Evolutionary conservation across 2,113 vertebrate genomes (phyloP).

Genomic region (Clarias macrocephalus): DNA sequence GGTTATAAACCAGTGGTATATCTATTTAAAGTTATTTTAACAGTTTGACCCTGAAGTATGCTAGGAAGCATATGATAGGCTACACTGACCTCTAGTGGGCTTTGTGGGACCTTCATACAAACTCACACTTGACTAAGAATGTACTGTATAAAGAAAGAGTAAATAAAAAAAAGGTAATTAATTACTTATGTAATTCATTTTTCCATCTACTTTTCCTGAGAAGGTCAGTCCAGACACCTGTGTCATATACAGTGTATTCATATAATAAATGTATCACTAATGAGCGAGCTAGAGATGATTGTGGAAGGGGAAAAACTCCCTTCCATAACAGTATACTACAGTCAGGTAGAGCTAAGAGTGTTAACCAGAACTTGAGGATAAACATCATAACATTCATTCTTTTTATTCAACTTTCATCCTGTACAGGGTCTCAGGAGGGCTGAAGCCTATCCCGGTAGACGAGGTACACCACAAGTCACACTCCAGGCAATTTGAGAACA

Average conservation of each 20-base stretch:
- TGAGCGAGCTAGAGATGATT: neutral
- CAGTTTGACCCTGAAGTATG: neutral
- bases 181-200: neutral
- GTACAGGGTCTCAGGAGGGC: no score
- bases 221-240: neutral
- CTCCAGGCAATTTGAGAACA: no score
- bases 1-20: neutral
- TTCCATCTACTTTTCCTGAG: neutral
- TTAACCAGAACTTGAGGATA: neutral
- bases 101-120: neutral
- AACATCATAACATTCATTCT: neutral
- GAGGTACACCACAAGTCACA: no score
- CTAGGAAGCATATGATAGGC: neutral
- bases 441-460: no score
- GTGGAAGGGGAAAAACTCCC: neutral
- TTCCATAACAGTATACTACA: neutral
- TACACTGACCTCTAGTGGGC: conserved; percentile 36
- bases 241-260: no score
- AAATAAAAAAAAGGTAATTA: neutral
- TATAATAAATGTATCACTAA: neutral
- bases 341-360: neutral
- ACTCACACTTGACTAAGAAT: neutral
- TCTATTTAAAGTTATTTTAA: neutral
- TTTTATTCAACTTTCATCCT: no score
- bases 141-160: neutral